Evolutionary conservation across 1,140 invertebrate species (phyloP), one percentile per base, ranked within the genome.

Genomic region (Scylla paramamosain): DNA sequence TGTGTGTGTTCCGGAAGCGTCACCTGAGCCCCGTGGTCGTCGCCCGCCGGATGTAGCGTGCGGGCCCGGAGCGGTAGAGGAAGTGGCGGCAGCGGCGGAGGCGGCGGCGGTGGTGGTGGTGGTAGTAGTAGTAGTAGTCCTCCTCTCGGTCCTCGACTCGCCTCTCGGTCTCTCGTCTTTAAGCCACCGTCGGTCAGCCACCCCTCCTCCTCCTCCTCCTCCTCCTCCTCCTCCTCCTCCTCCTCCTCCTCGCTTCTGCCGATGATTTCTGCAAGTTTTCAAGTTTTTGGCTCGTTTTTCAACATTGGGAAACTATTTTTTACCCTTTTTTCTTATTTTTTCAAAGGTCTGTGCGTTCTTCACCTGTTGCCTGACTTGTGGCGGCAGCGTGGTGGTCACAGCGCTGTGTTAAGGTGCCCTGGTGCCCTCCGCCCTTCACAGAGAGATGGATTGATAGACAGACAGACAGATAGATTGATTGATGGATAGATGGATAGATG

Each of bases 1-100:
- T 77, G 67, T 77, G 67, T 77, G 67, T n/a, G n/a, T n/a, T 25
- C 67, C 67, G 67, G 67, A 77, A 77, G 67, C 67, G 67, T 77
- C 67, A 77, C 67, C 67, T 77, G 67, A 77, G 67, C 67, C 25
- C 16, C n/a, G 67, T 77, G 67, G 67, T 77, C 20, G 67, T 77
- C 6, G 67, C 20, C 8, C 67, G 12, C 67, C 67, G 67, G 67
- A 77, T 77, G 67, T 77, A 77, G 67, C 67, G 67, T 77, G 67
- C 16, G 67, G 67, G 67, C n/a, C 67, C 25, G 67, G 67, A 25
- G 67, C 20, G 67, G 20, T 77, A 20, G 67, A 77, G 67, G 67
- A 77, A 77, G 67, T 77, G 67, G 67, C n/a, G 67, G 67, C 67
- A n/a, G 52, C 39, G 39, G 39, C 39, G 39, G 39, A 59, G 52